Evolutionary conservation across 1,140 invertebrate species (phyloP).

Genomic region (Fopius arisanus): DNA sequence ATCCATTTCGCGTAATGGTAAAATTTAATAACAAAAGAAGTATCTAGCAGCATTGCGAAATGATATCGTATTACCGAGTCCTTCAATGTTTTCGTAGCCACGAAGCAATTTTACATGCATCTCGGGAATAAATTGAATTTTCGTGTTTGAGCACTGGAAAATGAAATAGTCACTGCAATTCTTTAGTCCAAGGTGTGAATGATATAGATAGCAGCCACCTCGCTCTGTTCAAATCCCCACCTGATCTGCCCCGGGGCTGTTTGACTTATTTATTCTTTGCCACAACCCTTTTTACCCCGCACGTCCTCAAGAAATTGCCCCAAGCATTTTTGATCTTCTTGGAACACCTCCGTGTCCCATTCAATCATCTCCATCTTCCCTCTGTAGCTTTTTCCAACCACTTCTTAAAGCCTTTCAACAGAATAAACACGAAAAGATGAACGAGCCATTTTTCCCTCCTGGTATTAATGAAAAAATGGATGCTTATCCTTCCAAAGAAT

Average conservation of each 20-base stretch:
- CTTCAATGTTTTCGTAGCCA: too few species aligned
- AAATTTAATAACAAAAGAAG: too few species aligned
- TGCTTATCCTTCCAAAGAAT: background rate
- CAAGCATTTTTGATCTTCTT: conserved; percentile 26
- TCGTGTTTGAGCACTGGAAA: too few species aligned
- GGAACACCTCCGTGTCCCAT: background rate
- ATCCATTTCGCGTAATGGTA: too few species aligned
- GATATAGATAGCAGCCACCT: background rate
- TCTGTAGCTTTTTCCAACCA: background rate
- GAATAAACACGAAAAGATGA: background rate
- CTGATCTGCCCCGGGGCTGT: conserved; percentile 45
- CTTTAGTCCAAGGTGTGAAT: background rate
- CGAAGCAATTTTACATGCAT: too few species aligned
- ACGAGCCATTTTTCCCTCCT: background rate
- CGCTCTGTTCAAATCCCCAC: background rate
- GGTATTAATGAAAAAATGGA: background rate
- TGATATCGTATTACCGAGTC: too few species aligned
- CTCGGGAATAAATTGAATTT: too few species aligned
- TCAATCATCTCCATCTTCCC: background rate
- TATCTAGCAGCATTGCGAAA: too few species aligned
- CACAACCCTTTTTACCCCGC: background rate
- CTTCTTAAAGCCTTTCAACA: background rate
- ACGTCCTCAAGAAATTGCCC: conserved; percentile 15
- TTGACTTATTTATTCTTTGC: conserved; percentile 49
- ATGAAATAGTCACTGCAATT: background rate